These are phyloP conservation scores for Argyrosomus regius DNA, from an alignment of 2,797 vertebrate species.

Conservation along the genomic window DNA sequence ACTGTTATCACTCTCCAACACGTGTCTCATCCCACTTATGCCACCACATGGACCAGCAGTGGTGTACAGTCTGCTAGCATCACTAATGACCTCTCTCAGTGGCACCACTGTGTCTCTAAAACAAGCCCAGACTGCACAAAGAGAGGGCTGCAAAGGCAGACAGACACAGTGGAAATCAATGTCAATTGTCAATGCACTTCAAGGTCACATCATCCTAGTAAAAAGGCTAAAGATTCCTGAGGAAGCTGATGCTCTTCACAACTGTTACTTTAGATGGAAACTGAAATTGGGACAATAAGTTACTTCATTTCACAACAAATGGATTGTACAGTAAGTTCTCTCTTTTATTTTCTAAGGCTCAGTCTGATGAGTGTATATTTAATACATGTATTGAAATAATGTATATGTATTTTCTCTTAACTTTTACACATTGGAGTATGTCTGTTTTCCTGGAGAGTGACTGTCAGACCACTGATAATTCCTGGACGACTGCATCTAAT, in stretches of 20 bases:
- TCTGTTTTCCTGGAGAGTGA: background rate
- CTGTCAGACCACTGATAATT: background rate
- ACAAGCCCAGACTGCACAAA: conserved; percentile 62
- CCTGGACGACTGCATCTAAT: background rate
- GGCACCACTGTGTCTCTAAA: conserved; percentile 80
- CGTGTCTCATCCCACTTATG: conserved; percentile 29
- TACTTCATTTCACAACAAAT: conserved; percentile 9
- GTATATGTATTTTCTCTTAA: background rate
- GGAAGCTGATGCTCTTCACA: conserved; percentile 27
- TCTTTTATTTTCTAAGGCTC: background rate
- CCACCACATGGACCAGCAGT: conserved; percentile 38
- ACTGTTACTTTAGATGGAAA: conserved; percentile 24
- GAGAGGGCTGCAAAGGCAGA: conserved; percentile 49
- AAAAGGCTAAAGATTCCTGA: conserved; percentile 54
- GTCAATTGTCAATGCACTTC: conserved; percentile 78
- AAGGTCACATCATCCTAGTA: conserved; percentile 74
- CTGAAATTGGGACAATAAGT: background rate
- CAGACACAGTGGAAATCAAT: conserved; percentile 82
- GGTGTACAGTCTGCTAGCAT: conserved; percentile 22
- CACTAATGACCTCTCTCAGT: conserved; percentile 52
- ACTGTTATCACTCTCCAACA: conserved; percentile 21
- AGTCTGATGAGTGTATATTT: background rate
- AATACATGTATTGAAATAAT: background rate
- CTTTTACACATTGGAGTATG: background rate
- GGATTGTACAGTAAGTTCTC: background rate